Evolutionary conservation across 2,113 vertebrate genomes (phyloP), one percentile per base, ranked within the genome.

Genomic region (Chamaea fasciata): DNA sequence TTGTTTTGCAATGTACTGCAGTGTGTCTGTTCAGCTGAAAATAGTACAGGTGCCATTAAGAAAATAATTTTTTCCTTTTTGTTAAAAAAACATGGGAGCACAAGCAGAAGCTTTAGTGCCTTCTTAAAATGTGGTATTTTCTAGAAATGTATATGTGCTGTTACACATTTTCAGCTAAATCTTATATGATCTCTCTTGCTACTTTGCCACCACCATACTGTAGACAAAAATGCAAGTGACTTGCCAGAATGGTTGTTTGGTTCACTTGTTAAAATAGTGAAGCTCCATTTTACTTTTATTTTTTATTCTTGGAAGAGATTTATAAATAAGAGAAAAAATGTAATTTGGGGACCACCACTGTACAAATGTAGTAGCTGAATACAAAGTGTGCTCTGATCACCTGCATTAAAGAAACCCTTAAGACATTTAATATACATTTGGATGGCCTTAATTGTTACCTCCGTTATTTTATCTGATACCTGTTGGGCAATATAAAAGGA

Each of bases 41-140:
- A 89, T 96, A 95, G 96, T 96, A 96, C 96, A 97, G 96, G 91
- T 95, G 95, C 93, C 96, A 85, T 95, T 95, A 94, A 71, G 60
- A 96, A 95, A 94, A 95, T 37, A 46, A 87, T 15, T 39, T 84
- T 93, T 91, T 89, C 60, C 94, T 49, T 30, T 19, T 89, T 52
- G 39, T 73, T 73, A 26, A 73, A 91, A 92, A 97, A 95, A 95
- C 24, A 95, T 49, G 64, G 94, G 97, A 98, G 98, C 98, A 98
- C 98, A 98, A 98, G 98, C 97, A 97, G 91, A 98, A 96, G 98
- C 97, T 98, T 98, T 96, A 98, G 98, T 98, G 98, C 98, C 98
- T 98, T 98, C 91, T 98, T 95, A 94, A 97, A 95, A 93, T 92
- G 95, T 96, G 97, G 77, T 97, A 94, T 98, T 98, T 98, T 98